Percentiles rank a stretch among this genome's conserved stretches.
These are phyloP conservation scores for Euura lappo DNA, from an alignment of 1,140 invertebrate genomes.

Conservation along the genomic window DNA sequence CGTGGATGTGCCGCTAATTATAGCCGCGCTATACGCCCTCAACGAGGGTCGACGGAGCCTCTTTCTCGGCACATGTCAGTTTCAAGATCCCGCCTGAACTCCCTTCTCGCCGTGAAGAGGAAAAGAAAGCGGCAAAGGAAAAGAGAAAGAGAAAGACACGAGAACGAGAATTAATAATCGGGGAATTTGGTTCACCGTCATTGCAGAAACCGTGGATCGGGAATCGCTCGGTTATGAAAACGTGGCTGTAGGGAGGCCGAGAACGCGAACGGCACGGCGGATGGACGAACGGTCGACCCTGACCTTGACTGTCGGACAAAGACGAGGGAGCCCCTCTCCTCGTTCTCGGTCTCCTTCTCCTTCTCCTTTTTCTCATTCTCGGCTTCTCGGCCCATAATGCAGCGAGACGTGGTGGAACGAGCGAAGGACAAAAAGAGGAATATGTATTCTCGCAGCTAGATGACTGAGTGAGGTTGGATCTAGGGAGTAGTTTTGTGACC, in stretches of 20 bases:
- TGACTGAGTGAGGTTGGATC: neutral
- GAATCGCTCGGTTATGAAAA: too few relatives aligned
- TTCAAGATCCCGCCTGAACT: neutral
- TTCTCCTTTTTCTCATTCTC: constrained; percentile 18
- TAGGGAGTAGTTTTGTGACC: neutral
- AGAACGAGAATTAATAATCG: too few relatives aligned
- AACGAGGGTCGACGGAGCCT: neutral
- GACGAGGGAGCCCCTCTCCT: neutral
- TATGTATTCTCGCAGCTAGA: neutral
- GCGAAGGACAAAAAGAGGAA: neutral
- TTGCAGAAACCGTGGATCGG: too few relatives aligned
- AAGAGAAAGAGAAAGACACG: too few relatives aligned
- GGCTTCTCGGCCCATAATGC: constrained; percentile 24
- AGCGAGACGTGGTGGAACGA: neutral
- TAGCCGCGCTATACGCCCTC: neutral
- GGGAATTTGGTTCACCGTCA: too few relatives aligned
- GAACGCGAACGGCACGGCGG: neutral
- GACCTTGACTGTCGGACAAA: constrained; percentile 40
- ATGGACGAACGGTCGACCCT: constrained; percentile 34
- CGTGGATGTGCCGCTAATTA: neutral
- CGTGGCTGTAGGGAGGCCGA: neutral
- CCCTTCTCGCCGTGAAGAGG: neutral
- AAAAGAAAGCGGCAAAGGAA: too few relatives aligned
- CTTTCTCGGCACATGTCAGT: neutral
- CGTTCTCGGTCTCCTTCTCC: neutral